Evolutionary conservation across 2,113 vertebrate genomes (phyloP), one percentile per base, ranked within the genome.

Genomic region (Chionis minor): DNA sequence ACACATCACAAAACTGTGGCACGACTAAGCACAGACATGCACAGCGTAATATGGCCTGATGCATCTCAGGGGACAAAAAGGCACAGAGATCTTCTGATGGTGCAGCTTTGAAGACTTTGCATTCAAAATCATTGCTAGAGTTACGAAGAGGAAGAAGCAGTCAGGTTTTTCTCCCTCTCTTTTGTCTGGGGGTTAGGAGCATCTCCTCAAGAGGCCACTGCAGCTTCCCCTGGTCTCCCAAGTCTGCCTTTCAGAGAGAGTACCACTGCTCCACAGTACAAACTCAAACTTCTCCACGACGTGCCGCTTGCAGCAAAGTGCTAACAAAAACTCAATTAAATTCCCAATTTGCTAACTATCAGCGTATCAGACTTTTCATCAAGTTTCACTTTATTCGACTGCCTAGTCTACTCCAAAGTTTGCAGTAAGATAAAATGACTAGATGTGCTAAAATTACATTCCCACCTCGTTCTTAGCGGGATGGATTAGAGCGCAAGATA

Each of bases 281-380:
- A 83, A 89, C 22, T 65, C 33, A 62, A 80, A 42, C 30, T 88
- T 80, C 42, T 73, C 45, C 24, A 45, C 65, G 88, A 58, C 7
- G 22, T 0, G 4, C 17, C 0, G 5, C 51, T 66, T 83, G 59
- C 30, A 88, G 62, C 17, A 70, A 94, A 93, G 49, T 38, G 45
- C 26, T 86, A 66, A 54, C 11, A 80, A 77, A 95, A 92, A 54
- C 23, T 73, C 91, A 90, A 88, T 93, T 90, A 88, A 88, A 83
- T 83, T 93, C 91, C 71, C 75, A 62, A 83, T 90, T 93, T 93
- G 21, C 67, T 90, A 96, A 87, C 75, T 79, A 92, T 33, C 75
- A 83, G 51, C 14, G 42, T 81, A 92, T 83, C 88, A 55, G 35
- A 56, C 55, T 78, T 88, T 61, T 55, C 77, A 83, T 88, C 63